phyloP scores from a whole-genome alignment of 2,888 invertebrate species.

The Biston stratarius region DNA sequence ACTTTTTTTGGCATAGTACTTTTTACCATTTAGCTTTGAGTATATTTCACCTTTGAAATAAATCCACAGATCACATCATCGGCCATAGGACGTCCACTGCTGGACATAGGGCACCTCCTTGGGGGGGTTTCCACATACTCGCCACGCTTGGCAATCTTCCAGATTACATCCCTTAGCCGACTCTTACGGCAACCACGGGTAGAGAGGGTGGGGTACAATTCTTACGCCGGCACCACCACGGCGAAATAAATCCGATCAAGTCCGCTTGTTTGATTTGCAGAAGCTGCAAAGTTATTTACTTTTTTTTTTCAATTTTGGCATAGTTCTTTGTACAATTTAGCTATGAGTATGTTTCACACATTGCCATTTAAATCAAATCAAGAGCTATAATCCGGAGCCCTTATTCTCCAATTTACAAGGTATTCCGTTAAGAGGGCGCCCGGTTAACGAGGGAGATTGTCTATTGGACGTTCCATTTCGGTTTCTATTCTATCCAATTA shows the following conservation, averaged over 20 bases:
- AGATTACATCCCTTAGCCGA: no score
- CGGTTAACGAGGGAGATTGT: slow-evolving; percentile 66
- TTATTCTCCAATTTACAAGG: slow-evolving; percentile 51
- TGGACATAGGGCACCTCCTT: no score
- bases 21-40: background rate
- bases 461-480: slow-evolving; percentile 55
- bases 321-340: background rate
- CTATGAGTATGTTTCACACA: slow-evolving; percentile 1
- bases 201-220: no score
- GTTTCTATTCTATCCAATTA: slow-evolving; percentile 55
- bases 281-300: no score
- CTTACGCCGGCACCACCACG: no score
- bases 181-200: no score
- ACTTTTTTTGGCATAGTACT: background rate
- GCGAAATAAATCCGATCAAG: no score
- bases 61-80: no score
- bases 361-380: slow-evolving; percentile 57
- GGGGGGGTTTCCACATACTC: no score
- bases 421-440: slow-evolving; percentile 65
- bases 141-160: no score
- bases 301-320: background rate
- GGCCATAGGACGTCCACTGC: no score
- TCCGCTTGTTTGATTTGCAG: no score
- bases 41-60: slow-evolving; percentile 1
- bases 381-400: slow-evolving; percentile 47